phyloP scores from a whole-genome alignment of 2,113 vertebrate species.

The Ctenodactylus gundi region DNA sequence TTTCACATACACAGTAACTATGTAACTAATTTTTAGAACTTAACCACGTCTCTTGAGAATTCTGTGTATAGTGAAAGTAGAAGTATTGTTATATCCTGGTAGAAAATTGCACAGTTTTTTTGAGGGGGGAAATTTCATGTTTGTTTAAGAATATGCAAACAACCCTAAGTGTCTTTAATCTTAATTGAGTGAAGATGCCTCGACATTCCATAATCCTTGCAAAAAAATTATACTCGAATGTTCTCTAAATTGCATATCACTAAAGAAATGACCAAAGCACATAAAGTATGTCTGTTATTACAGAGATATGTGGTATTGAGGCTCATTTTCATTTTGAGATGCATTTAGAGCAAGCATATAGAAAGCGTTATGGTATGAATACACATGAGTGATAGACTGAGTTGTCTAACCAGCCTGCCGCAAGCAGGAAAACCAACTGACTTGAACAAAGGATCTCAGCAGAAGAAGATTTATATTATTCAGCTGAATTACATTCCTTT shows the following conservation, averaged over 20 bases:
- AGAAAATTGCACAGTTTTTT: too few species aligned
- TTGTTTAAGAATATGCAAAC: constrained; percentile 20
- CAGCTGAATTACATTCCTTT: constrained; percentile 72
- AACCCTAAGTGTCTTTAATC: neutral
- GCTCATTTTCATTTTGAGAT: constrained; percentile 45
- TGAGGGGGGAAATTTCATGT: too few species aligned
- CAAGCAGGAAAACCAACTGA: constrained; percentile 67
- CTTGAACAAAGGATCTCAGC: constrained; percentile 69
- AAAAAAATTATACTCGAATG: too few species aligned
- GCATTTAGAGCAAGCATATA: constrained; percentile 47
- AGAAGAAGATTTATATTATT: constrained; percentile 75
- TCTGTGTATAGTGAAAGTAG: neutral
- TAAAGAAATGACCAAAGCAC: constrained; percentile 21
- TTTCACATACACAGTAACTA: neutral
- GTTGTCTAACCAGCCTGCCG: constrained; percentile 58
- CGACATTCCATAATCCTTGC: neutral
- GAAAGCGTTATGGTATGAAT: constrained; percentile 63
- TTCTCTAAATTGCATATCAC: neutral
- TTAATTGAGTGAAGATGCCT: neutral
- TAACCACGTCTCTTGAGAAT: too few species aligned
- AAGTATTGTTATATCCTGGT: neutral
- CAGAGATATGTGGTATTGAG: constrained; percentile 29
- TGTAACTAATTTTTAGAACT: too few species aligned
- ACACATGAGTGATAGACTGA: constrained; percentile 71
- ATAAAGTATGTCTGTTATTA: constrained; percentile 44